These are phyloP conservation scores for Aporophyla lueneburgensis DNA, from an alignment of 2,888 invertebrate species.

Conservation along the genomic window DNA sequence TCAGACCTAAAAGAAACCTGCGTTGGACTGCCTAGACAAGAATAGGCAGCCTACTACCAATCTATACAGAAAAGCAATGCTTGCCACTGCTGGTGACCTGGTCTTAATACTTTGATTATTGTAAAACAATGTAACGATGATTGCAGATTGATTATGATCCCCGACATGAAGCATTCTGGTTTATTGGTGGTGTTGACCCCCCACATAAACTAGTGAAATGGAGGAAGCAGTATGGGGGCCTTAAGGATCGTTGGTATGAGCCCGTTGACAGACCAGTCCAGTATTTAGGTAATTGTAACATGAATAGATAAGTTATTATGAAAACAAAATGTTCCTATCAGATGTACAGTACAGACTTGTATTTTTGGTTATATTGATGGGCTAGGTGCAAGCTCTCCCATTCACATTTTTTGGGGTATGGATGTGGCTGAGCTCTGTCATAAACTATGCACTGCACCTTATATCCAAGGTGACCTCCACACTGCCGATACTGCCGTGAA, in stretches of 20 bases:
- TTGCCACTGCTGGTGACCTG: too few species aligned
- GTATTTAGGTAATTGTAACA: constrained; percentile 90
- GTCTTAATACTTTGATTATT: background rate
- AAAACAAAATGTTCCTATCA: background rate
- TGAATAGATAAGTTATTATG: background rate
- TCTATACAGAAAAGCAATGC: too few species aligned
- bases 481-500: too few species aligned
- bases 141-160: constrained; percentile 94
- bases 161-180: constrained; percentile 96
- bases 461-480: too few species aligned
- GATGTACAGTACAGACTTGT: background rate
- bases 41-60: too few species aligned
- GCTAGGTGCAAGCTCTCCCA: background rate
- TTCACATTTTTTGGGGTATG: too few species aligned
- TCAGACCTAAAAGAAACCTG: too few species aligned
- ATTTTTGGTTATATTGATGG: background rate
- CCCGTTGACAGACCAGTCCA: constrained; percentile 93
- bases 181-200: constrained; percentile 93
- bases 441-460: too few species aligned
- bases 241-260: constrained; percentile 87
- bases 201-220: constrained; percentile 84
- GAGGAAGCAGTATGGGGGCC: constrained; percentile 81
- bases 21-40: too few species aligned
- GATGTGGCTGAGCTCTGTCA: too few species aligned
- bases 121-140: constrained; percentile 3